Evolutionary conservation across 1,140 invertebrate genomes (phyloP), one percentile per base, ranked within the genome.

Genomic region (Meloidogyne hapla): DNA sequence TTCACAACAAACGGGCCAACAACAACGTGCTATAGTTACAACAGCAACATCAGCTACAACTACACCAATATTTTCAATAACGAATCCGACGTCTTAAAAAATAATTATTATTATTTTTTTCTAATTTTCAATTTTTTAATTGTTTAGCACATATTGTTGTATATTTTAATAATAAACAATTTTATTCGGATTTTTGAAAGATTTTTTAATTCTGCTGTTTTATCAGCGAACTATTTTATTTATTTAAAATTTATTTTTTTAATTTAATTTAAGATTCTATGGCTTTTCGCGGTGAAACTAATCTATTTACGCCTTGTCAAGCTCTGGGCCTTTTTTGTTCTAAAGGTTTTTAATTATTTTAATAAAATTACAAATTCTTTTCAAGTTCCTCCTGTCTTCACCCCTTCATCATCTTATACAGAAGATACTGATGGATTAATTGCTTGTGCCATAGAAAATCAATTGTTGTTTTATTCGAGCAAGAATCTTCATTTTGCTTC

Each of bases 291-390:
- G 38, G 40, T 23, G 74, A 75, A 26, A 75, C 74, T 1, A 75
- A 75, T 75, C 33, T 75, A 56, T 74, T 75, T 9, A 38, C 64
- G 0, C 74, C 74, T 33, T 75, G 23, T 63, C 48, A 75, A 65
- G 70, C 69, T 38, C 26, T 75, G 25, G 74, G 74, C 5, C 72
- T 69, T 42, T 56, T 75, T 15, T 69, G 74, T 38, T 75, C 74
- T 18, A 63, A 61, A 26, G 71, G 70, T 73, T 12, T 21, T 21
- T 23, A 15, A 8, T 56, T 56, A 12, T 42, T 42, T 42, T 13
- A 38, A 38, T 13, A 42, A 42, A 12, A 12, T 13, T 56, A 56
- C n/a, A 56, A n/a, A n/a, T n/a, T n/a, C 6, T 56, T 56, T 5
- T 56, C 1, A 56, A 56, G 48, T 56, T 56, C 48, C 48, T 8